Conservation (phyloP, 30 jellyfish, hydroid and myxozoan genomes). For the Clytia hemisphaerica region DNA sequence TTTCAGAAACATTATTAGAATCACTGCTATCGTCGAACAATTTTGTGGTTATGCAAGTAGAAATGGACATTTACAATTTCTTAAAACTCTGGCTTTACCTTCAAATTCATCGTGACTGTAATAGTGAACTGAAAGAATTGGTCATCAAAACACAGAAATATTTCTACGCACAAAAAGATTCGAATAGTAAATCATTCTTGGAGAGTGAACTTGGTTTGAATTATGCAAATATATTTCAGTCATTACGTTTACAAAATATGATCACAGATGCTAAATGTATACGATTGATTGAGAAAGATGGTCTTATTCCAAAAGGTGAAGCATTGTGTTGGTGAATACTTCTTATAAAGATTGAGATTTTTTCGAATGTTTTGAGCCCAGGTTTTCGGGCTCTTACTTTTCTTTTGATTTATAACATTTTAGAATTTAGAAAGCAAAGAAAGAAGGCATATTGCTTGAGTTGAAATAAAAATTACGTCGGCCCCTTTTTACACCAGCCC, state of each 20-base stretch:
- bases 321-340: background rate
- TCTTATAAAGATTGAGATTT: too few relatives aligned
- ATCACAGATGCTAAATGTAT: conserved; percentile 75
- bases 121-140: conserved; percentile 39
- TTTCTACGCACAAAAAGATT: conserved; percentile 37
- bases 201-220: conserved; percentile 63
- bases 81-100: conserved; percentile 71
- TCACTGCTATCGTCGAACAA: conserved; percentile 49
- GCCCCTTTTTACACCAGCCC: too few relatives aligned
- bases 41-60: conserved; percentile 89
- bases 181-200: conserved; percentile 30
- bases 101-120: conserved; percentile 29
- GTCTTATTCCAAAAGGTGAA: conserved; percentile 74
- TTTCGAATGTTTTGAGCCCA: too few relatives aligned
- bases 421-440: too few relatives aligned
- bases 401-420: too few relatives aligned
- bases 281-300: conserved; percentile 54
- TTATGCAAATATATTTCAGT: conserved; percentile 60
- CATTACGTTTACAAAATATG: conserved; percentile 59
- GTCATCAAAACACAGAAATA: conserved; percentile 69
- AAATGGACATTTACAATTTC: conserved; percentile 78
- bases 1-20: conserved; percentile 47
- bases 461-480: too few relatives aligned
- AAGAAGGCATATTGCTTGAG: too few relatives aligned
- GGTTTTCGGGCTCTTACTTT: background rate